phyloP scores from a whole-genome alignment of 2,797 vertebrate species.

The Eospalax fontanierii region DNA sequence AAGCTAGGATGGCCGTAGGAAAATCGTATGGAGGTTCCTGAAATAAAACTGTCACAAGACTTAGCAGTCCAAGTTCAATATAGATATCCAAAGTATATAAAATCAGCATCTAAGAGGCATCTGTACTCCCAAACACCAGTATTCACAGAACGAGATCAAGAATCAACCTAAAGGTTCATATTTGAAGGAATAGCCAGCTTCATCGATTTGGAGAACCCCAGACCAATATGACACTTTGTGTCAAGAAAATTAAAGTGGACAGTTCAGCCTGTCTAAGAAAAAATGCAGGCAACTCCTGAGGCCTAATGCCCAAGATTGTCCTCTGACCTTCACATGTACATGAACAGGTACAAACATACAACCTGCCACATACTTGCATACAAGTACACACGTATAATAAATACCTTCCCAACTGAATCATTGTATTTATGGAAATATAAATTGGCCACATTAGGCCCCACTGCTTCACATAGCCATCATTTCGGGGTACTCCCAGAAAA shows the following conservation, averaged over 20 bases:
- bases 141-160: not conserved
- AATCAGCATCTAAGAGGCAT: not conserved
- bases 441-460: not conserved
- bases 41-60: not conserved
- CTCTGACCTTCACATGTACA: not conserved
- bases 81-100: not conserved
- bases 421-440: slow-evolving; percentile 21
- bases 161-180: not conserved
- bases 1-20: too few relatives aligned
- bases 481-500: not conserved
- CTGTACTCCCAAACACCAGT: not conserved
- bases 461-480: not conserved
- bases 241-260: not conserved
- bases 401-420: not conserved
- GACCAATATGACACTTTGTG: not conserved
- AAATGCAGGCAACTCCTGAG: not conserved
- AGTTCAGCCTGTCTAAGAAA: too few relatives aligned
- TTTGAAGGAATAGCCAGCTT: not conserved
- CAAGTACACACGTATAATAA: not conserved
- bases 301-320: not conserved
- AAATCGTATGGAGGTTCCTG: not conserved
- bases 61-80: not conserved
- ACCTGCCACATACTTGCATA: too few relatives aligned
- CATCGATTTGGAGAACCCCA: not conserved
- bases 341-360: not conserved